Evolutionary conservation across 2,888 invertebrate species (phyloP).

Genomic region (Creontiades dilutus): DNA sequence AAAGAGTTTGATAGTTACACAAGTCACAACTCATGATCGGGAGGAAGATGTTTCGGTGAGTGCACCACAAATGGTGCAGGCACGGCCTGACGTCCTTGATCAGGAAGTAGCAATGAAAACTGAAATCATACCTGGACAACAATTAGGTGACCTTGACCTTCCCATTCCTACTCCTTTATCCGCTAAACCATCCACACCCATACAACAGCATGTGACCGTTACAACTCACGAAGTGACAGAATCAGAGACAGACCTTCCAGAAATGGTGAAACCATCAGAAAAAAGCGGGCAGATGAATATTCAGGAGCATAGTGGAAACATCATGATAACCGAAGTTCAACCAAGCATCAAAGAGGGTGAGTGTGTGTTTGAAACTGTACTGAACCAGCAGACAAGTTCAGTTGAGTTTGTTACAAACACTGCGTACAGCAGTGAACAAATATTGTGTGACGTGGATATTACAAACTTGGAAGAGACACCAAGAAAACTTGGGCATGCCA

Average conservation of each 20-base stretch:
- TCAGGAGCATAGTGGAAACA: slow-evolving; percentile 78
- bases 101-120: slow-evolving; percentile 76
- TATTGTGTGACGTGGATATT: slow-evolving; percentile 74
- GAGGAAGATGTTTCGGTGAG: slow-evolving; percentile 77
- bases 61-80: slow-evolving; percentile 75
- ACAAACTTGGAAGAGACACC: slow-evolving; percentile 73
- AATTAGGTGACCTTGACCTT: slow-evolving; percentile 75
- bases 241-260: slow-evolving; percentile 76
- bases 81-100: slow-evolving; percentile 75
- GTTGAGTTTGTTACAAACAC: slow-evolving; percentile 74
- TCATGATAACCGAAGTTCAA: slow-evolving; percentile 80
- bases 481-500: slow-evolving; percentile 71
- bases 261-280: slow-evolving; percentile 76
- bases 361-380: slow-evolving; percentile 77
- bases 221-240: slow-evolving; percentile 75
- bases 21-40: slow-evolving; percentile 75
- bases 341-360: slow-evolving; percentile 80
- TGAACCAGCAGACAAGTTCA: slow-evolving; percentile 72
- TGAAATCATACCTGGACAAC: slow-evolving; percentile 76
- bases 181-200: slow-evolving; percentile 76
- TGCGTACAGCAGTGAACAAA: slow-evolving; percentile 74
- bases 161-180: slow-evolving; percentile 74
- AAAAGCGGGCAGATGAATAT: slow-evolving; percentile 76
- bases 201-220: slow-evolving; percentile 75
- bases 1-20: slow-evolving; percentile 78